These are phyloP conservation scores for Drymodes brunneopygia DNA, from an alignment of 2,113 vertebrate genomes.

Conservation along the genomic window DNA sequence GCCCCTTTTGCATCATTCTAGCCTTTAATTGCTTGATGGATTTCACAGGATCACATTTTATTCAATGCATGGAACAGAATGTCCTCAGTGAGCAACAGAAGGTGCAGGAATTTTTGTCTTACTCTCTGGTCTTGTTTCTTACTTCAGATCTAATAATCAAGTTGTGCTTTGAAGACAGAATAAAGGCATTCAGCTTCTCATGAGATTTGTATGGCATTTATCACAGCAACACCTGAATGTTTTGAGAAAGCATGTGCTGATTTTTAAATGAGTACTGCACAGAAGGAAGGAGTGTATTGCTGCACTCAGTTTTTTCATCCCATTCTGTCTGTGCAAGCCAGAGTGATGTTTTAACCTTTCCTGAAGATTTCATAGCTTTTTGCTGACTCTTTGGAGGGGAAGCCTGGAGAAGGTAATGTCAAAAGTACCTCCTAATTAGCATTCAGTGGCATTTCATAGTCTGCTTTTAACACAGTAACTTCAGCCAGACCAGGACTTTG, in stretches of 20 bases:
- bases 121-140: background rate
- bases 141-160: background rate
- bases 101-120: background rate
- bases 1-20: background rate
- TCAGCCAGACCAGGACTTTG: background rate
- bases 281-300: background rate
- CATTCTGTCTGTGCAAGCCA: background rate
- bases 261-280: background rate
- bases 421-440: background rate
- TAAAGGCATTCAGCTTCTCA: background rate
- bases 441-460: background rate
- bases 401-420: background rate
- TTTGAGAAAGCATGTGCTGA: background rate
- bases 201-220: background rate
- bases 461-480: background rate
- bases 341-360: background rate
- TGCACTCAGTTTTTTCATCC: background rate
- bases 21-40: slow-evolving; percentile 37
- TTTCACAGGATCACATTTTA: slow-evolving; percentile 5
- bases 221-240: background rate
- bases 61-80: background rate
- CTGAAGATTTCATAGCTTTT: background rate
- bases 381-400: background rate
- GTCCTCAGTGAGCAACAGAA: background rate
- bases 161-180: background rate